A percentile compares a stretch with the other conserved stretches of the same genome.
phyloP scores from a whole-genome alignment of 2,113 vertebrate genomes.

The Poeciliopsis turrubarensis region DNA sequence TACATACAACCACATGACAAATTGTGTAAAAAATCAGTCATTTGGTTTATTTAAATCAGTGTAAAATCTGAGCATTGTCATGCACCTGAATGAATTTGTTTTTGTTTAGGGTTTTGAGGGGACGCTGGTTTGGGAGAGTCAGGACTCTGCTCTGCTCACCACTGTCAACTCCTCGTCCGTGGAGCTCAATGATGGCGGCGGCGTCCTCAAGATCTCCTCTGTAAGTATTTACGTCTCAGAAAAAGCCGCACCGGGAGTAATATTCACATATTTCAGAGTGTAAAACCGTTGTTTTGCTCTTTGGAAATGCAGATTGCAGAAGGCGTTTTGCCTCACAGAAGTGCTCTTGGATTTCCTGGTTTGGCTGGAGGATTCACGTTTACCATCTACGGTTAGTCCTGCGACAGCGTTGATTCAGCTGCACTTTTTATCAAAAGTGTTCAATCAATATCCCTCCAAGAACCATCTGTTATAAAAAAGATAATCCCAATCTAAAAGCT shows the following conservation, averaged over 20 bases:
- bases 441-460: constrained; percentile 4
- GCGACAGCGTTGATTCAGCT: constrained; percentile 6
- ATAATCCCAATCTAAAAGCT: constrained; percentile 7
- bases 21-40: too few species aligned
- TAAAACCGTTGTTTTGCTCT: background rate
- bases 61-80: background rate
- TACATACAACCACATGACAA: too few species aligned
- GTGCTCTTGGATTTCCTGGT: constrained; percentile 90
- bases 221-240: constrained; percentile 70
- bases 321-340: constrained; percentile 88
- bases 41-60: background rate
- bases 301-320: constrained; percentile 84
- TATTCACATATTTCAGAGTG: background rate
- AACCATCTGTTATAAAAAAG: constrained; percentile 11
- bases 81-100: background rate
- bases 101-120: constrained; percentile 92
- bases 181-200: constrained; percentile 88
- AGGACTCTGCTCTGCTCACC: constrained; percentile 84
- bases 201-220: constrained; percentile 88
- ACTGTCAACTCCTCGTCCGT: constrained; percentile 86
- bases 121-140: constrained; percentile 94
- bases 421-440: constrained; percentile 22
- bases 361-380: constrained; percentile 96
- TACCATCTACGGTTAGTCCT: constrained; percentile 86
- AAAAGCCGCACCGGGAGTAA: background rate